Evolutionary conservation across 2,797 vertebrate species (phyloP), one percentile per base, ranked within the genome.

Genomic region (Scolopax rusticola): DNA sequence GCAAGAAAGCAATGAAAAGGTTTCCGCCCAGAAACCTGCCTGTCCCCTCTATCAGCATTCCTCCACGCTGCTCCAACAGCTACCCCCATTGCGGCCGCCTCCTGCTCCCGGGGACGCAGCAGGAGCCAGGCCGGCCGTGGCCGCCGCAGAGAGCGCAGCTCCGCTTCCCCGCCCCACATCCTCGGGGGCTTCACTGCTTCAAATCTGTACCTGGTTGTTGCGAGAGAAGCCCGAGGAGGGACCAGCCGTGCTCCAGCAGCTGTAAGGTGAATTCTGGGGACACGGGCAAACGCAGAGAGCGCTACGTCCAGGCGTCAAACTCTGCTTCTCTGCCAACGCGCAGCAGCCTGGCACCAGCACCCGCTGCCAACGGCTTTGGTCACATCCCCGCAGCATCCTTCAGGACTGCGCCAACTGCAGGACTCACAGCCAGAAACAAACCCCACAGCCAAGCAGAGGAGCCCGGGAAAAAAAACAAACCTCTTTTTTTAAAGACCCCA

Each of bases 41-140:
- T n/a, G 32, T 54, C 30, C 10, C 64, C 69, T 48, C 59, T 65
- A 53, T 14, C 45, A 41, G 69, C 76, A 23, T 40, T 90, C 38
- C 54, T 84, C 33, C 84, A 43, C 6, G 38, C 8, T 9, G 36
- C 41, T 71, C 40, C 0, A 0, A 32, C 0, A 14, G 60, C 32
- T 69, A n/a, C 48, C 9, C 28, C 56, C 40, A 41, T 38, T 41
- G 76, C 8, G 1, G 28, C 8, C 75, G 45, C 65, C 50, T 63
- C 20, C 81, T 33, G 51, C 30, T 23, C 6, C 28, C 47, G 23
- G 71, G 24, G 48, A 7, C 3, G 1, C 0, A 0, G 6, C 43
- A 59, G 59, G 51, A 40, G 9, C 50, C 74, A 64, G 47, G 21
- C 14, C n/a, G 23, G 53, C 65, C 20, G 53, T 3, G 1, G 56